These are phyloP conservation scores for Callospermophilus lateralis DNA, from an alignment of 2,113 vertebrate genomes.

Conservation along the genomic window DNA sequence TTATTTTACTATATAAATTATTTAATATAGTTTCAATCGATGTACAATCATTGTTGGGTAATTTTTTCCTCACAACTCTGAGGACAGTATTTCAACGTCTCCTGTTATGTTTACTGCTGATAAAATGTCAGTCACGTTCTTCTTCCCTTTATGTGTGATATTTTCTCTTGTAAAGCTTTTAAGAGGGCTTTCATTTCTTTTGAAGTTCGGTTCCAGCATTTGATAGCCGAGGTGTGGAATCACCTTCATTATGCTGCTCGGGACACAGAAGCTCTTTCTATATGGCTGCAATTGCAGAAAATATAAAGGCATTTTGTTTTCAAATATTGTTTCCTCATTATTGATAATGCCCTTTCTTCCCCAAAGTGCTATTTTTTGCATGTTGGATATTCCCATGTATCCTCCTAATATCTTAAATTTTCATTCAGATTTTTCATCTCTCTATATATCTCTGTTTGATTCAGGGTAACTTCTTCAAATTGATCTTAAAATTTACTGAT, in stretches of 20 bases:
- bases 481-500: neutral
- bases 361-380: neutral
- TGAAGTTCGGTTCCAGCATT: neutral
- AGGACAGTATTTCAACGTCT: neutral
- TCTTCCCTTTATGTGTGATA: neutral
- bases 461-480: neutral
- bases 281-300: neutral
- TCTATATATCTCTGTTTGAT: neutral
- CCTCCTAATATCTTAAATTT: neutral
- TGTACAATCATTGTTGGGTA: neutral
- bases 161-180: neutral
- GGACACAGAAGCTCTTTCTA: neutral
- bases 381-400: neutral
- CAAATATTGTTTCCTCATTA: neutral
- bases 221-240: neutral
- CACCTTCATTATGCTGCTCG: neutral
- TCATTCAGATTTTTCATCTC: neutral
- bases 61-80: neutral
- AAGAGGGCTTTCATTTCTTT: neutral
- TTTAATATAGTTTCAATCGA: neutral
- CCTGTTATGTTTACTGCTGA: neutral
- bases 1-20: accelerated
- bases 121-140: neutral
- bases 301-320: neutral
- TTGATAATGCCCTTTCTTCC: neutral